Percentiles rank a stretch among this genome's conserved stretches.
These are phyloP conservation scores for Drosophila subpulchrella DNA, from an alignment of 1,140 invertebrate genomes.

Conservation along the genomic window DNA sequence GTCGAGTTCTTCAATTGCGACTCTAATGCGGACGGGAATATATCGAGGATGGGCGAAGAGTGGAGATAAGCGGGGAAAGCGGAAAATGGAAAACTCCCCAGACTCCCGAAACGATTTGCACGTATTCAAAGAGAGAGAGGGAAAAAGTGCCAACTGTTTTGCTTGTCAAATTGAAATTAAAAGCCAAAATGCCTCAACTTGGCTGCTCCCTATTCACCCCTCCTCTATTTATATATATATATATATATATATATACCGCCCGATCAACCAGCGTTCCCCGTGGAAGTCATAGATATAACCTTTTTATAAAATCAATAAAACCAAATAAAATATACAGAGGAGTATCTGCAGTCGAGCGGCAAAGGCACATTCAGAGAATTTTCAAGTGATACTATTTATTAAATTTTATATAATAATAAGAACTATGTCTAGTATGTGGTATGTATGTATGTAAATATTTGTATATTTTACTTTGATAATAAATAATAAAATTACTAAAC, in stretches of 20 bases:
- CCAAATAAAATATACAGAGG: conserved; percentile 68
- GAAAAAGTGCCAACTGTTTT: conserved; percentile 69
- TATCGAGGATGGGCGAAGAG: conserved; percentile 1
- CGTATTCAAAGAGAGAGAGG: conserved; percentile 25
- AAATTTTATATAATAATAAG: too few species aligned
- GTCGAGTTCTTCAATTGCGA: conserved; percentile 40
- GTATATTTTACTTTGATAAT: too few species aligned
- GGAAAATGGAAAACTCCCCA: conserved; percentile 24
- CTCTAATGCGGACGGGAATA: conserved; percentile 32
- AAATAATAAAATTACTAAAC: too few species aligned
- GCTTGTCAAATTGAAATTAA: conserved; percentile 83
- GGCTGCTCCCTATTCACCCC: conserved; percentile 15
- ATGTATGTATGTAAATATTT: too few species aligned
- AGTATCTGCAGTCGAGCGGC: conserved; percentile 30
- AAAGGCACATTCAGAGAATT: neutral
- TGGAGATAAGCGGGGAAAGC: too few species aligned
- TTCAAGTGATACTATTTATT: neutral
- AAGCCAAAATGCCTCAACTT: conserved; percentile 69
- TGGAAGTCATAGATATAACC: conserved; percentile 54
- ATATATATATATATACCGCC: neutral
- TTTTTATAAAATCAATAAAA: conserved; percentile 77
- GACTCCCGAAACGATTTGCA: conserved; percentile 34
- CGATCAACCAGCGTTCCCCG: conserved; percentile 12
- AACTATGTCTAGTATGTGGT: too few species aligned
- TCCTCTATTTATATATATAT: too few species aligned